Evolutionary conservation across 2,797 vertebrate genomes (phyloP), one percentile per base, ranked within the genome.

Genomic region (Halcyon chelicuti): DNA sequence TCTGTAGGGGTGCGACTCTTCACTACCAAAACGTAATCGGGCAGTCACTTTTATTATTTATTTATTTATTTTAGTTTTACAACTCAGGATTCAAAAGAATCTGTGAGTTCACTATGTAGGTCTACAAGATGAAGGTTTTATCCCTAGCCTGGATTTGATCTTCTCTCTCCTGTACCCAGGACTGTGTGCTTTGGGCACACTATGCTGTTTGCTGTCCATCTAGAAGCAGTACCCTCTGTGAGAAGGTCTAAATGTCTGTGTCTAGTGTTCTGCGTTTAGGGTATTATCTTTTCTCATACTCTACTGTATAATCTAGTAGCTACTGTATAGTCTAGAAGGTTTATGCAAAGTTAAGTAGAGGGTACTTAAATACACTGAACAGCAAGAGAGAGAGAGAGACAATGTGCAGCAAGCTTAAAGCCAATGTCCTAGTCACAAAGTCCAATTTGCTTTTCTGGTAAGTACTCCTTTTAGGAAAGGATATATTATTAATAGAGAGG

Each of bases 121-220:
- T 74, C 18, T 37, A 7, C 22, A 58, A 63, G 31, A 52, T 25
- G 22, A 46, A 21, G 31, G 8, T 12, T 91, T 84, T 60, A 61
- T 7, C 6, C 2, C 18, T 46, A n/a, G 25, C 26, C 39, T 85
- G 21, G 15, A 31, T 72, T 26, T 51, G 25, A 25, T 75, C 20
- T 73, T 54, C 2, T n/a, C 3, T 70, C 6, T 54, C 14, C 20
- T 67, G 16, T 18, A 29, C 4, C 4, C 17, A 61, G 11, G 68
- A 3, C 5, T 37, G 12, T 9, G 6, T 0, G 2, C 18, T 23
- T 31, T 19, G 1, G 1, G 8, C 3, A 13, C 16, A 33, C 1
- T 31, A 37, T 33, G 3, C 10, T 52, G 11, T 14, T 67, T 46
- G 20, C 18, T 86, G 14, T 26, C 15, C 10, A 21, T 23, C 23